phyloP scores from a whole-genome alignment of 2,797 vertebrate species.

The Gadopsis bispinosus region DNA sequence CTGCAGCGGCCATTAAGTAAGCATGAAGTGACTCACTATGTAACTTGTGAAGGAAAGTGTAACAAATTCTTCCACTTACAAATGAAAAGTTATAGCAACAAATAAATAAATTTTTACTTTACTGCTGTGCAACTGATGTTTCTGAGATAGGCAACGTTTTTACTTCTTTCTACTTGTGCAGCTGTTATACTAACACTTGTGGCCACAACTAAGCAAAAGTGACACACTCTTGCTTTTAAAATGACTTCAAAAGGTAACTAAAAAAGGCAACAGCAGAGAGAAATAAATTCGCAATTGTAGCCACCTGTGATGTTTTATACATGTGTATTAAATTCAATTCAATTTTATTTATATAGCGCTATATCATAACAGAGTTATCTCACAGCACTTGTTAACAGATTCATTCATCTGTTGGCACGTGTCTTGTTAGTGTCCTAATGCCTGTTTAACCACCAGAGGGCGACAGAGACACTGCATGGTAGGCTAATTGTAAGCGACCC shows the following conservation, averaged over 20 bases:
- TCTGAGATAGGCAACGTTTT: neutral
- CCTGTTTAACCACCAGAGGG: constrained; percentile 11
- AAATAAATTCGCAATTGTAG: neutral
- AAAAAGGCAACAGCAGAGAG: neutral
- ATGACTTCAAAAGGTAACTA: neutral
- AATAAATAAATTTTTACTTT: too few species aligned
- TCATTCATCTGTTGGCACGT: too few species aligned
- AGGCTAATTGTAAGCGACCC: neutral
- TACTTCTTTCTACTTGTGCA: neutral
- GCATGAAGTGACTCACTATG: neutral
- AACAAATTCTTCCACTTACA: neutral
- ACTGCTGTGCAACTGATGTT: neutral
- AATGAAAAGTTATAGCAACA: neutral
- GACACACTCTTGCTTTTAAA: neutral
- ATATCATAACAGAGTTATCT: too few species aligned
- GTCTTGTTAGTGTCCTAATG: neutral
- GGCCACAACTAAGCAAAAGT: neutral
- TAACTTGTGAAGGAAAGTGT: neutral
- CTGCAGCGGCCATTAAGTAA: too few species aligned
- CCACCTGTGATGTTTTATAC: neutral
- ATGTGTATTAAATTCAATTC: too few species aligned
- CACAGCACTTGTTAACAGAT: too few species aligned
- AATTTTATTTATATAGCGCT: too few species aligned
- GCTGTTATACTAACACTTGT: neutral
- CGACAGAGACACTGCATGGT: neutral